phyloP scores from a whole-genome alignment of 2,113 vertebrate species.

The Alectura lathami region DNA sequence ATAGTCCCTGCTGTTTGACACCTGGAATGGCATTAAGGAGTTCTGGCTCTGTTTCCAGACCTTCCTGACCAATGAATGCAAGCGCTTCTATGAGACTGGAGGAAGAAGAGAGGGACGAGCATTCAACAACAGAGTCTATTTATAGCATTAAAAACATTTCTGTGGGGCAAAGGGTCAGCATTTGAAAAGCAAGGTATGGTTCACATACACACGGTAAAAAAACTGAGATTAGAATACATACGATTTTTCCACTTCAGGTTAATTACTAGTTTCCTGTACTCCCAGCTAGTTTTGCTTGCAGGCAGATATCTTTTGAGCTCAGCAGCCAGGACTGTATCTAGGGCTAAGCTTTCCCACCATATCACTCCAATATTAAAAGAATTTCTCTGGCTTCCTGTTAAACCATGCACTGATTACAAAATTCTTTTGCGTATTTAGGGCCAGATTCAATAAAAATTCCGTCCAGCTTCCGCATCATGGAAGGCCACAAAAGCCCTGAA shows the following conservation, averaged over 20 bases:
- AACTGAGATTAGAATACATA: neutral
- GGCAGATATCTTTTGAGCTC: conserved; percentile 55
- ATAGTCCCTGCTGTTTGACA: conserved; percentile 12
- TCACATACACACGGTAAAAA: neutral
- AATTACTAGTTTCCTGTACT: conserved; percentile 11
- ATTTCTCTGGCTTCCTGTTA: conserved; percentile 56
- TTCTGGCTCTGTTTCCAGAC: neutral
- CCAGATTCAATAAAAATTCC: conserved; percentile 57
- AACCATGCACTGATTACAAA: conserved; percentile 61
- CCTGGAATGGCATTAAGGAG: conserved; percentile 16
- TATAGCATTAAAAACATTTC: neutral
- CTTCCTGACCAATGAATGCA: neutral
- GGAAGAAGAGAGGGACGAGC: neutral
- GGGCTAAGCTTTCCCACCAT: conserved; percentile 58
- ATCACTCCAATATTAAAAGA: conserved; percentile 63
- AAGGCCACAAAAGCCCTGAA: conserved; percentile 60
- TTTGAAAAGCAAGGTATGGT: neutral
- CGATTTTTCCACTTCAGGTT: neutral
- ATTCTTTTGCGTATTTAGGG: conserved; percentile 65
- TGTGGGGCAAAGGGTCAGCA: neutral
- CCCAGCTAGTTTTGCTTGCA: conserved; percentile 45
- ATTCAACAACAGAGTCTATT: neutral
- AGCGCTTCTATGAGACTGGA: neutral
- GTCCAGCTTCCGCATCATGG: conserved; percentile 42
- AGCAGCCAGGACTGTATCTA: conserved; percentile 36